Base-by-base conservation (phyloP, 2,797 vertebrate species). In the Oreonectes daqikongensis region DNA sequence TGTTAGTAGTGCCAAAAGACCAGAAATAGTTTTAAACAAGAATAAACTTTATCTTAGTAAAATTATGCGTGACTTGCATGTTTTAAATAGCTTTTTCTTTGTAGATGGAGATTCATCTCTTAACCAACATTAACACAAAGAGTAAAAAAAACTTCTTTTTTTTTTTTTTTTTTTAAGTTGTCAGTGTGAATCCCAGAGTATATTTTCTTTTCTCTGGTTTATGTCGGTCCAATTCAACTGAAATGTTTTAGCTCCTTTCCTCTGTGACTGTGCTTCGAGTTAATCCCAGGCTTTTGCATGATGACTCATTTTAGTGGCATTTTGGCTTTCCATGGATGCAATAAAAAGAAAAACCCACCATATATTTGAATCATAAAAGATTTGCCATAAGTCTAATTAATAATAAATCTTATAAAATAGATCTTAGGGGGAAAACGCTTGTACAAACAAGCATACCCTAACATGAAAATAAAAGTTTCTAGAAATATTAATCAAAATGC, bases 261-360 rank as follows among this genome's bases (percentile, higher is more conserved):
- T 65, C 72, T 44, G 20, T 15, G 60, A 53, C 24, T 53, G 11
- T 42, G 60, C 32, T 64, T 8, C 30, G 61, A 65, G 32, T 66
- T 30, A 70, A 59, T 69, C 66, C 71, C 69, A 60, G 67, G 52
- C 73, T 55, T 38, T 35, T 18, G 44, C 18, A 48, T 32, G 9
- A 82, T 91, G 90, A 92, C 87, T 90, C 90, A 91, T 73, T 22
- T 69, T 12, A 73, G 81, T 86, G 88, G 89, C 83, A 83, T 82
- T 79, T 81, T 71, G 46, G 87, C 84, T 92, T 89, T 90, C 86
- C 85, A 87, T 72, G 80, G 82, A 66, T 85, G 71, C 82, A 82
- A 76, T 88, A 88, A 90, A 90, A 86, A 80, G 79, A 72, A 81
- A 75, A 81, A 65, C 30, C 79, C 84, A 80, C 87, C 84, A 87